Base-by-base conservation (phyloP, 2,113 vertebrate species). In the Tiliqua scincoides region DNA sequence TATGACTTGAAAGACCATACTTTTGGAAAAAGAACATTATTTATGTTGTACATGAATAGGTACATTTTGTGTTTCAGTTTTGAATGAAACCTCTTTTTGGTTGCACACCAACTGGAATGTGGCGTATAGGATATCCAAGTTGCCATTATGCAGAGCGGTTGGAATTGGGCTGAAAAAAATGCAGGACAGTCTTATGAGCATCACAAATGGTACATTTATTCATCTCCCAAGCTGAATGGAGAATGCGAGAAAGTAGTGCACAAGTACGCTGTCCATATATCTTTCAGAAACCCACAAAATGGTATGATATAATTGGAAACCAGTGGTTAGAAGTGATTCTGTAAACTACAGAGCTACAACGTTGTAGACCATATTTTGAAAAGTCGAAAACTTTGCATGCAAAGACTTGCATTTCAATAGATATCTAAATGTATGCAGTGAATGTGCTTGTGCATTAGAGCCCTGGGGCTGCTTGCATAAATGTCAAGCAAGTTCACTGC, bases 21-120 rank as follows among this genome's bases (percentile, higher is more conserved):
- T 89, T 90, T 80, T 81, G 83, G 82, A 91, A 94, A 73, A 93
- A 91, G 21, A 92, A 92, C 81, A 90, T 94, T 92, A 95, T 94
- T 94, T 93, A 87, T 91, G 70, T 88, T 92, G 84, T 67, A 68
- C 81, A 91, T 93, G 91, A 94, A 94, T 88, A 88, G 89, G 84
- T 89, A 77, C 85, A 89, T 77, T 90, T 67, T 93, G 75, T 86
- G n/a, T 84, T 93, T 91, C 89, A 89, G 67, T 84, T 68, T 85
- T 91, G 85, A 93, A 94, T 87, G 81, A 48, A 48, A 48, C 43
- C 35, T 90, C 90, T 80, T 93, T 93, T 88, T 91, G 87, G 79
- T 92, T 90, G 76, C 79, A 76, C 80, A 89, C 57, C 37, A 76
- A 79, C 67, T 89, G 87, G 84, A 92, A 89, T 77, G 23, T 63